These are phyloP conservation scores for Drosophila cracens DNA, from an alignment of 2,888 invertebrate genomes.

Conservation along the genomic window DNA sequence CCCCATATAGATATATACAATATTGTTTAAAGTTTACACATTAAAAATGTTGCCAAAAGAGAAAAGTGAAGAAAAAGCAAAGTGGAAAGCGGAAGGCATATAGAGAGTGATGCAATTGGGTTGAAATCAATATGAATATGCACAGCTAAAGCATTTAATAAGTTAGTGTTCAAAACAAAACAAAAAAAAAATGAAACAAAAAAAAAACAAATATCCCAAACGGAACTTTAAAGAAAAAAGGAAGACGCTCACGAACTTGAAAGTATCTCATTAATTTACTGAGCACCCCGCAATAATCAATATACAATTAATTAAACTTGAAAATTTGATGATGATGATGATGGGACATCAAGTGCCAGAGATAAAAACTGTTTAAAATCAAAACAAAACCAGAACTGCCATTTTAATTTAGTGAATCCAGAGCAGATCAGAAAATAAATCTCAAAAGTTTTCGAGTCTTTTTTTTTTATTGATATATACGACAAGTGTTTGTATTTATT, in stretches of 20 bases:
- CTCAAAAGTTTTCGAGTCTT: conserved; percentile 34
- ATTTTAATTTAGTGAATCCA: conserved; percentile 70
- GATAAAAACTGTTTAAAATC: conserved; percentile 19
- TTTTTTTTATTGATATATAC: conserved; percentile 26
- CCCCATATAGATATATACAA: conserved; percentile 11
- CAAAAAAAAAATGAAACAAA: conserved; percentile 18
- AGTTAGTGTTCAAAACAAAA: conserved; percentile 50
- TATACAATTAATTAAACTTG: conserved; percentile 9
- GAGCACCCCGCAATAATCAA: conserved; percentile 46
- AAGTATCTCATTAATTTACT: conserved; percentile 68
- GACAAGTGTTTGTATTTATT: conserved; percentile 41
- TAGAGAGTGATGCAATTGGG: conserved; percentile 31
- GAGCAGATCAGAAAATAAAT: conserved; percentile 28
- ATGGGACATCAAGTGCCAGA: conserved; percentile 4
- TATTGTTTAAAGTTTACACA: conserved; percentile 56
- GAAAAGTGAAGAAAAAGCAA: conserved; percentile 11
- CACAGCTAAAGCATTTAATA: conserved; percentile 69
- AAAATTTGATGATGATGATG: background rate
- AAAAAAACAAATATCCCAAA: conserved; percentile 31
- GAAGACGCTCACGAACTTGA: conserved; percentile 34
- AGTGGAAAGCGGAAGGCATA: conserved; percentile 1
- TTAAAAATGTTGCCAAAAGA: conserved; percentile 75
- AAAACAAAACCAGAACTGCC: conserved; percentile 68
- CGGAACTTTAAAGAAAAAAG: conserved; percentile 13
- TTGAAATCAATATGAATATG: conserved; percentile 42